Evolutionary conservation across 2,113 vertebrate genomes (phyloP), one percentile per base, ranked within the genome.

Genomic region (Dipodomys stephensi): DNA sequence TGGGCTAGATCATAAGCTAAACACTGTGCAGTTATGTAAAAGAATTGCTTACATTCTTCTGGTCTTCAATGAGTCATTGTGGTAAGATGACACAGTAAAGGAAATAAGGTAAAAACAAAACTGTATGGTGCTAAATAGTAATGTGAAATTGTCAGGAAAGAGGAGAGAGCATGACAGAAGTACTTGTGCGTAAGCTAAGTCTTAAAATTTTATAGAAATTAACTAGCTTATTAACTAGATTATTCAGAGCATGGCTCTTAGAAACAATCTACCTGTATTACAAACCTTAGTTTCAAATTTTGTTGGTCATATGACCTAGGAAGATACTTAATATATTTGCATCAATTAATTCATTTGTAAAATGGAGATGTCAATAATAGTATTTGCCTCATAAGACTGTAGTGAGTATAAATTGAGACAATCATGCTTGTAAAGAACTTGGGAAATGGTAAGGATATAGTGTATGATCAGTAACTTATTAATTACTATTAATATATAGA

Each of bases 181-280:
- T n/a, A 57, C 32, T 79, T 32, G 11, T n/a, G 83, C 4, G 39
- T 62, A 30, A 74, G 3, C 23, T 82, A 80, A 13, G 23, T 73
- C 46, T 83, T 89, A 19, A 91, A 93, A 69, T 79, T 83, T 30
- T 5, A 16, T 57, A 89, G 6, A 79, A 64, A n/a, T 86, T 67
- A 92, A 69, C 83, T 69, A 28, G 4, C 13, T 44, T 49, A 60
- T 57, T 69, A 93, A 15, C 90, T 82, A 87, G 49, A 4, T 39
- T 83, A 11, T 87, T 92, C 79, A 87, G 28, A 95, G 22, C 35
- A 87, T 76, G 13, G 2, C 27, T 73, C 15, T 39, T 79, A 27
- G 3, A 80, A 79, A 87, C 23, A 89, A 87, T 32, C 39, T 87
- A 87, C 18, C 19, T 87, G 1, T 5, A 57, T 80, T 83, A 62